Conservation (phyloP, 64 coral and sea anemone species). For the Pocillopora verrucosa region DNA sequence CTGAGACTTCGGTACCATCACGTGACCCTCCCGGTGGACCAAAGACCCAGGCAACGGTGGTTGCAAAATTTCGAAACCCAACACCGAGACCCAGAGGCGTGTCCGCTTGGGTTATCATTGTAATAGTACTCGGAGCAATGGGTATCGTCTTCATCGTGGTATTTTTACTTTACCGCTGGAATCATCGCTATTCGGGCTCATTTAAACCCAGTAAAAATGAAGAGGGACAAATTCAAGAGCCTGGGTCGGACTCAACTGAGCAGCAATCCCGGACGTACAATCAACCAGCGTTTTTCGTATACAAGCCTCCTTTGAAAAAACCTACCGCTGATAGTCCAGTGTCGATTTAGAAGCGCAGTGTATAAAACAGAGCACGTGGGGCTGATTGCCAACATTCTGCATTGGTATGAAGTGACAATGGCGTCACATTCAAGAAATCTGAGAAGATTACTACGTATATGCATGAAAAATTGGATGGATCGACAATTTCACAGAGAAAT, state of each 20-base stretch:
- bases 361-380: neutral
- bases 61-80: neutral
- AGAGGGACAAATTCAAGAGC: conserved; percentile 20
- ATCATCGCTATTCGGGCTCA: conserved; percentile 83
- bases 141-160: conserved; percentile 63
- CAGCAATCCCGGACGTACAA: conserved; percentile 65
- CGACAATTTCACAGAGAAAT: too few relatives aligned
- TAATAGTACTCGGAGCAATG: conserved; percentile 70
- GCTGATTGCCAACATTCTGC: too few relatives aligned
- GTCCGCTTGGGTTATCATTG: conserved; percentile 74
- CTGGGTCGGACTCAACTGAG: conserved; percentile 31
- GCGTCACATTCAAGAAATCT: too few relatives aligned
- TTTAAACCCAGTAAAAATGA: conserved; percentile 76
- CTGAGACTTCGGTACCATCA: neutral
- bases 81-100: conserved; percentile 25
- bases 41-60: neutral
- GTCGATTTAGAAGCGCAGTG: neutral
- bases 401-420: too few relatives aligned
- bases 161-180: conserved; percentile 93
- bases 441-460: too few relatives aligned
- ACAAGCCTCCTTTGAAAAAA: conserved; percentile 54
- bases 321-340: conserved; percentile 31
- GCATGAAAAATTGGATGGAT: too few relatives aligned
- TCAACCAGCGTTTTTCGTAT: conserved; percentile 86
- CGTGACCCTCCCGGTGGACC: neutral